A percentile compares a stretch with the other conserved stretches of the same genome.
Evolutionary conservation across 2,888 invertebrate genomes (phyloP).

Genomic region (Mimachlamys varia): DNA sequence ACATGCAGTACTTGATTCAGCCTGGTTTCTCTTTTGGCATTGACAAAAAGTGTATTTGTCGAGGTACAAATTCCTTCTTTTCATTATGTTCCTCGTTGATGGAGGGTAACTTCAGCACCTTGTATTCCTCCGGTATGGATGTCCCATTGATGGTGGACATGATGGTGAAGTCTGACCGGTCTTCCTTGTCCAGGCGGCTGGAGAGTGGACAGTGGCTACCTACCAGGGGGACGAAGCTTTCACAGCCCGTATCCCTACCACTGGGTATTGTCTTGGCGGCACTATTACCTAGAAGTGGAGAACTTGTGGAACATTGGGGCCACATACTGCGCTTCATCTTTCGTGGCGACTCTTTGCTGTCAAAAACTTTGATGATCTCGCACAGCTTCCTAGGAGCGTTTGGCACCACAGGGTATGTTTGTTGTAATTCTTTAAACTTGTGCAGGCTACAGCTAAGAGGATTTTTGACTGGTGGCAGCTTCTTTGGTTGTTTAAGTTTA

Average conservation of each 20-base stretch:
- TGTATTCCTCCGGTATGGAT: not conserved
- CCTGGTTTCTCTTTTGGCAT: not conserved
- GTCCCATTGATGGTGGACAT: too few relatives aligned
- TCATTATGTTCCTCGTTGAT: not conserved
- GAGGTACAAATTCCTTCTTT: not conserved
- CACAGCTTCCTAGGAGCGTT: not conserved
- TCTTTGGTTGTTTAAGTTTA: conserved; percentile 23
- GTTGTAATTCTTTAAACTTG: not conserved
- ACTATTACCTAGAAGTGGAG: not conserved
- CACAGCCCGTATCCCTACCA: not conserved
- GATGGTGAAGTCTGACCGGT: not conserved
- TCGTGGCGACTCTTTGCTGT: not conserved
- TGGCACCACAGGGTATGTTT: not conserved
- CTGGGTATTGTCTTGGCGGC: not conserved
- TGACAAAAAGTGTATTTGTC: not conserved
- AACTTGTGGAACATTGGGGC: not conserved
- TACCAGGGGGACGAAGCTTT: not conserved
- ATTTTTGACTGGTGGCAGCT: not conserved
- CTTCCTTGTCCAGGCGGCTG: not conserved
- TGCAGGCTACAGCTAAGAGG: not conserved
- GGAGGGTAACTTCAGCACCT: not conserved
- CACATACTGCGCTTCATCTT: not conserved
- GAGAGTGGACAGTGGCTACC: not conserved
- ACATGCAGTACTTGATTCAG: not conserved
- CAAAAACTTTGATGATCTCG: not conserved